Base-by-base conservation (phyloP, 2,113 vertebrate species). In the Brachionichthys hirsutus region DNA sequence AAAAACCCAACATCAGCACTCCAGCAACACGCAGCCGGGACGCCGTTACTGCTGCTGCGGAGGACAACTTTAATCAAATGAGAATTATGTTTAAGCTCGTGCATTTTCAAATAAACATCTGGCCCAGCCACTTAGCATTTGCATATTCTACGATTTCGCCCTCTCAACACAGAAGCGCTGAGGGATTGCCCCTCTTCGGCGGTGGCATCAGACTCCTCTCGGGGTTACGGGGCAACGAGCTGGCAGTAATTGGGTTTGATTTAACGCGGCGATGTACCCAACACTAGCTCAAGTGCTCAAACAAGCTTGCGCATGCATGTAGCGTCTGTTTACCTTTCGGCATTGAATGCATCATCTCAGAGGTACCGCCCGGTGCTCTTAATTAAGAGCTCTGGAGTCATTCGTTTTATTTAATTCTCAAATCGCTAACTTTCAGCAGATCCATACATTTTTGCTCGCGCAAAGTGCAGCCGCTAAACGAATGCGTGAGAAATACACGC, bases 181-280 rank as follows among this genome's bases (percentile, higher is more conserved):
- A 52, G 34, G 52, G 50, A 73, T 46, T 47, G 4, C 38, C 18
- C 0, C 46, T 34, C 42, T 62, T 54, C 20, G 34, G 62, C 20
- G 4, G 54, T 61, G 46, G 53, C 62, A 53, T 81, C 54, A 54
- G 45, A 53, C 54, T 70, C 69, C 71, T 83, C 75, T 58, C 13
- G 46, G 81, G 82, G 73, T 56, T 3, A 30, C 24, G 12, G 59
- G 70, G 62, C 84, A 83, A 68, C 48, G 63, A 77, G 76, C 65
- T 73, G 72, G 74, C 67, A 75, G 78, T 85, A 87, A 85, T 82
- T 73, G 70, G 50, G 56, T 81, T 87, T 84, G 84, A 87, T 85
- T 85, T 83, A 85, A 85, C 77, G 77, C 73, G 61, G 76, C 61
- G 73, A 84, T 73, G 71, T 78, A 80, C n/a, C n/a, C n/a, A n/a